Base-by-base conservation (phyloP, 2,113 vertebrate genomes). In the Myodes glareolus region DNA sequence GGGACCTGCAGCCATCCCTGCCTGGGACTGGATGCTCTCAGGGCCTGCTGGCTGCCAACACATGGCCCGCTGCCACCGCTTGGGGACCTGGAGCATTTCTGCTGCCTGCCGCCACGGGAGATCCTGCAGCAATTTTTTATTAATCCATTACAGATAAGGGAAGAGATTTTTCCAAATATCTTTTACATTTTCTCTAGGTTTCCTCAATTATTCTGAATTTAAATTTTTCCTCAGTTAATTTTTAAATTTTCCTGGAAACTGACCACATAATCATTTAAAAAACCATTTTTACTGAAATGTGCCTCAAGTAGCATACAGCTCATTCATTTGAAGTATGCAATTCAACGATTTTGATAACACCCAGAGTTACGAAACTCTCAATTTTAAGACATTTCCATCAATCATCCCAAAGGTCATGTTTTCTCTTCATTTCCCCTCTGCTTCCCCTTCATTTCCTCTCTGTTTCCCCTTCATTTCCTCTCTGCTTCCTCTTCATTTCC, bases 121-220 rank as follows among this genome's bases (percentile, higher is more conserved):
- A 58, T 58, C 1, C 17, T 50, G 10, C 50, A 50, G 50, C 50
- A 50, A 50, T 55, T 58, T 19, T 58, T 58, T 58, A 58, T 58
- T 58, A 58, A 19, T 58, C 55, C 17, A 58, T 58, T 58, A 58
- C 17, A 58, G 55, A 58, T 58, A 19, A 23, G 63, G n/a, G 45
- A 10, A 55, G 27, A 87, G 55, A 81, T 80, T 94, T 94, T 89
- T 73, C 90, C 52, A 80, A 93, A 93, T 80, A 93, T 21, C 25
- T 50, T 63, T 86, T 80, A 78, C 27, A 67, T 67, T 87, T 95
- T 29, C 91, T 91, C 73, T 33, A 80, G n/a, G 63, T 73, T 80
- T 50, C 23, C 72, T 91, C 21, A 33, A 31, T 76, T 65, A 73
- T 55, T 96, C 23, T 17, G 16, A 33, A 47, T 94, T 84, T 89